Percentiles rank a stretch among this genome's conserved stretches.
Conservation (phyloP, 1,140 invertebrate species). For the Choristoneura fumiferana region DNA sequence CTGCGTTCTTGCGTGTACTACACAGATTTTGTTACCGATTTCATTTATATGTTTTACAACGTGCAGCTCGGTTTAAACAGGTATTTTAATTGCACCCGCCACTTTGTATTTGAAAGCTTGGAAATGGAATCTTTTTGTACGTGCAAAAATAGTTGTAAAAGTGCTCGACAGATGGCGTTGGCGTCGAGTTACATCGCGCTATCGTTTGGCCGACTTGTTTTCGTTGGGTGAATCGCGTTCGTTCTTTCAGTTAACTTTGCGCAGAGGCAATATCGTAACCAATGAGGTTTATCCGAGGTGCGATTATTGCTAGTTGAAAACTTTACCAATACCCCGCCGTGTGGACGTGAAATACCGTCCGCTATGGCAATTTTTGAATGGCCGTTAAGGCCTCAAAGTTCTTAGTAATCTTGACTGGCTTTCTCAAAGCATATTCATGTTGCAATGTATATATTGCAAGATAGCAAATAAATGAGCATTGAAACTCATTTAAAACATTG, state of each 20-base stretch:
- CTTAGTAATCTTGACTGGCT: no score
- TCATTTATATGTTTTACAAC: slow-evolving; percentile 17
- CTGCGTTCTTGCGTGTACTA: not conserved
- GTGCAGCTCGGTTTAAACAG: slow-evolving; percentile 9
- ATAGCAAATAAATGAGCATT: no score
- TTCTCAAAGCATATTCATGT: no score
- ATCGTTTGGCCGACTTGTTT: slow-evolving; percentile 11
- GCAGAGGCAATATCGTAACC: slow-evolving; percentile 91
- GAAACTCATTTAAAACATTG: no score
- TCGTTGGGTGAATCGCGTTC: slow-evolving; percentile 12
- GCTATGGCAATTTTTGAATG: slow-evolving; percentile 93
- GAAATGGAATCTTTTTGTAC: not conserved
- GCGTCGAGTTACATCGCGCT: slow-evolving; percentile 19
- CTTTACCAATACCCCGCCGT: slow-evolving; percentile 96
- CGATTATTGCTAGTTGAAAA: slow-evolving; percentile 95
- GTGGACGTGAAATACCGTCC: slow-evolving; percentile 94
- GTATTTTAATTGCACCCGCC: slow-evolving; percentile 10
- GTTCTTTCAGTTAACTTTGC: slow-evolving; percentile 80
- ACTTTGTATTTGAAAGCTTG: slow-evolving; percentile 7
- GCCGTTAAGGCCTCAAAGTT: slow-evolving; percentile 61
- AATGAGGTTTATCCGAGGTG: slow-evolving; percentile 92
- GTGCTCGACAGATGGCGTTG: slow-evolving; percentile 20
- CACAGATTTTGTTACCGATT: slow-evolving; percentile 10
- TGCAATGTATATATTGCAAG: no score
- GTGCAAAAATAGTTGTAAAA: slow-evolving; percentile 1